These are phyloP conservation scores for Palythoa grandiflora DNA, from an alignment of 92 coral and sea anemone genomes.

Conservation along the genomic window DNA sequence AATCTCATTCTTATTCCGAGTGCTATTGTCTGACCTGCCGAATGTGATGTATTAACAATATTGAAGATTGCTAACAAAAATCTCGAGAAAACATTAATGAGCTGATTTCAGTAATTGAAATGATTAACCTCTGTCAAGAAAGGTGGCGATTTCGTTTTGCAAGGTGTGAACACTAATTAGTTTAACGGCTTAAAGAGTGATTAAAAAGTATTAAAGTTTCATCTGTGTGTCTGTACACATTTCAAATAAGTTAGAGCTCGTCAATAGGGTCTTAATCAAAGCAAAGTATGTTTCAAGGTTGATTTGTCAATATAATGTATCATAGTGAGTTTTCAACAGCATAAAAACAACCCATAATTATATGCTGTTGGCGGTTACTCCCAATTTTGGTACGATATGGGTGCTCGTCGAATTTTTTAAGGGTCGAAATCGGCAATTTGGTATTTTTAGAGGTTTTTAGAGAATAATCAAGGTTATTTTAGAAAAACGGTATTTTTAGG, in stretches of 20 bases:
- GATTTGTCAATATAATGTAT: too few species aligned
- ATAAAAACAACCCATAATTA: too few species aligned
- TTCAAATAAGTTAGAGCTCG: not conserved
- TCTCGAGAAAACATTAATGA: not conserved
- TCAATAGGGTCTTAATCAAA: not conserved
- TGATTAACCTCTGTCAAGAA: not conserved
- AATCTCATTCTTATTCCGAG: not conserved
- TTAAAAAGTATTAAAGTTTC: too few species aligned
- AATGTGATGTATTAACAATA: not conserved
- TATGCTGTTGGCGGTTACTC: too few species aligned
- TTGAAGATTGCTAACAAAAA: not conserved
- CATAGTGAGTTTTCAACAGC: too few species aligned
- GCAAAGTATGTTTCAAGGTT: not conserved
- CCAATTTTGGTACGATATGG: too few species aligned
- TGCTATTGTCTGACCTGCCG: conserved; percentile 18
- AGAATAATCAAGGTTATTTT: too few species aligned
- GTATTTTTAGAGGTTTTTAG: too few species aligned
- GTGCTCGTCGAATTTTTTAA: too few species aligned
- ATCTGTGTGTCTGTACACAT: too few species aligned
- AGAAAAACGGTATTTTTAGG: too few species aligned
- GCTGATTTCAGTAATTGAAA: conserved; percentile 10
- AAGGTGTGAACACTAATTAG: conserved; percentile 5
- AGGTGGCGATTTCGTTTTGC: not conserved
- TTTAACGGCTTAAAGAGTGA: not conserved
- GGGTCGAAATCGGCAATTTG: too few species aligned